Evolutionary conservation across 2,113 vertebrate species (phyloP).

Genomic region (Bufo gargarizans): DNA sequence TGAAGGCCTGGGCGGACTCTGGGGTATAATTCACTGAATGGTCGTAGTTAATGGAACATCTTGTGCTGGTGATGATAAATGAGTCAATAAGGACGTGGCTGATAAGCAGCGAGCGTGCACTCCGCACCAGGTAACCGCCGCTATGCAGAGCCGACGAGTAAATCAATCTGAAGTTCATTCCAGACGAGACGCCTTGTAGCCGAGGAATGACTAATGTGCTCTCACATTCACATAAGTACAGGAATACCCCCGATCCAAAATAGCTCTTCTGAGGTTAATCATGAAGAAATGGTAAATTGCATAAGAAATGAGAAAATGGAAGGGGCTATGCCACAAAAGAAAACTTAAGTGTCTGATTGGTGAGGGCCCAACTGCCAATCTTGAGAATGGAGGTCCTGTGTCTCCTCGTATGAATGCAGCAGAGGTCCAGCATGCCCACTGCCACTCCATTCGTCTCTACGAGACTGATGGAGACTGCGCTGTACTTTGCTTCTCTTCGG

Average conservation of each 20-base stretch:
- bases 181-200: constrained; percentile 61
- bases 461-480: too few relatives aligned
- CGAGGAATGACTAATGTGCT: constrained; percentile 60
- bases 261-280: neutral
- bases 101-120: neutral
- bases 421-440: too few relatives aligned
- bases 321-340: too few relatives aligned
- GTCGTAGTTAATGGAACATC: constrained; percentile 31
- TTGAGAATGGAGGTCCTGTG: too few relatives aligned
- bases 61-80: constrained; percentile 55
- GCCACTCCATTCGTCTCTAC: too few relatives aligned
- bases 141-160: neutral
- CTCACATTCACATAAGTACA: constrained; percentile 39
- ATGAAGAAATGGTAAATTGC: neutral
- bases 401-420: too few relatives aligned
- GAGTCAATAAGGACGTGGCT: constrained; percentile 53
- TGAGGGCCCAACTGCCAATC: too few relatives aligned
- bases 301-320: neutral
- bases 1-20: neutral
- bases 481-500: too few relatives aligned
- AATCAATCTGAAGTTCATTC: constrained; percentile 55
- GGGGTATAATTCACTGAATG: neutral
- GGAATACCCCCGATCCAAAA: neutral
- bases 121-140: constrained; percentile 20
- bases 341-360: too few relatives aligned